Percentiles rank a stretch among this genome's conserved stretches.
Conservation (phyloP, 2,797 vertebrate genomes). For the Gymnodraco acuticeps region DNA sequence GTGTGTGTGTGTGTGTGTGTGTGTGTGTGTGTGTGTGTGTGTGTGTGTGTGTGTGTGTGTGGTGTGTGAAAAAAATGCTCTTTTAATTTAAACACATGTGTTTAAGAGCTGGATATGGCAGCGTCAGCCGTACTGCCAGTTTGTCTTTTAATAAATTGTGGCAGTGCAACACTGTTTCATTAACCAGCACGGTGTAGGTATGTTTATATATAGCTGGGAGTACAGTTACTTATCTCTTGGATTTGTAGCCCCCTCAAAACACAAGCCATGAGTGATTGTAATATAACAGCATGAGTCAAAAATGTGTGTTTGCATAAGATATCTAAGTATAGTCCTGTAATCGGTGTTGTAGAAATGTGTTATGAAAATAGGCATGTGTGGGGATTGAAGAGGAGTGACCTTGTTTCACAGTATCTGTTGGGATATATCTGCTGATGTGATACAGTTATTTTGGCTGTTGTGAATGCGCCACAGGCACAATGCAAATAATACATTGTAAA, state of each 20-base stretch:
- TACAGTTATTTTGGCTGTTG: conserved; percentile 56
- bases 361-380: conserved; percentile 61
- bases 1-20: conserved; percentile 29
- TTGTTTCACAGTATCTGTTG: conserved; percentile 61
- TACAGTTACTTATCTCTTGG: conserved; percentile 61
- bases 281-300: conserved; percentile 64
- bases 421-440: conserved; percentile 70
- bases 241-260: conserved; percentile 53
- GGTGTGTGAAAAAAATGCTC: background rate
- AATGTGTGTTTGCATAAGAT: conserved; percentile 69
- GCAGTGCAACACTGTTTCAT: conserved; percentile 50
- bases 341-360: conserved; percentile 46
- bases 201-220: conserved; percentile 39
- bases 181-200: conserved; percentile 42
- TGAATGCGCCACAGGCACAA: conserved; percentile 49
- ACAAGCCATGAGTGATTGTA: conserved; percentile 57
- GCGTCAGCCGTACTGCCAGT: conserved; percentile 15
- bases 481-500: conserved; percentile 52
- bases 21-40: conserved; percentile 26
- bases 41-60: conserved; percentile 31
- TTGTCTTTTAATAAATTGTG: conserved; percentile 36
- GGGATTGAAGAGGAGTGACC: conserved; percentile 72
- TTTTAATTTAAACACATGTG: conserved; percentile 2
- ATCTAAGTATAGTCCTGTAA: conserved; percentile 55
- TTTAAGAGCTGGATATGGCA: conserved; percentile 26